Conservation (phyloP, 30 jellyfish, hydroid and myxozoan species). For the Nemopilema nomurai region DNA sequence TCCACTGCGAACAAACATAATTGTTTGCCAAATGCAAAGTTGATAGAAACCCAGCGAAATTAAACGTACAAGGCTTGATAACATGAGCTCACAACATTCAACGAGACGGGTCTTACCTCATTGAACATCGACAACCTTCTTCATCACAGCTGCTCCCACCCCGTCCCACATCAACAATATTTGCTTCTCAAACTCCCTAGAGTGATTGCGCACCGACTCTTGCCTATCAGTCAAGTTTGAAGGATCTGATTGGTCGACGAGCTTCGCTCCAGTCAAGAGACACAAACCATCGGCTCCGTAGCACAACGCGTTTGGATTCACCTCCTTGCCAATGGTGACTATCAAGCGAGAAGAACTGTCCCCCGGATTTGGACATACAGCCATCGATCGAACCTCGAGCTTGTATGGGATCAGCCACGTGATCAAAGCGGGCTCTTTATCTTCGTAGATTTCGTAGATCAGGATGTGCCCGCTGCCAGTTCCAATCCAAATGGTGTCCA, state of each 20-base stretch:
- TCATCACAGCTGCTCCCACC: constrained; percentile 35
- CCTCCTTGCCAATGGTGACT: constrained; percentile 80
- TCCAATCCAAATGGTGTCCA: constrained; percentile 93
- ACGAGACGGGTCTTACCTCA: neutral
- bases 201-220: neutral
- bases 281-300: constrained; percentile 30
- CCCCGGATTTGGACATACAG: constrained; percentile 18
- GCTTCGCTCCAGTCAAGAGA: constrained; percentile 41
- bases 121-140: constrained; percentile 3
- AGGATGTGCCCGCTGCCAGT: constrained; percentile 95
- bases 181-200: constrained; percentile 20
- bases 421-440: constrained; percentile 19
- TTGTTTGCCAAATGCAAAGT: no score
- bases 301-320: constrained; percentile 42
- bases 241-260: constrained; percentile 33
- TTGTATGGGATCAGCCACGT: constrained; percentile 79
- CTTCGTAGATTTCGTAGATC: constrained; percentile 36
- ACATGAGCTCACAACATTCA: neutral
- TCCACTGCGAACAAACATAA: no score
- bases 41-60: no score
- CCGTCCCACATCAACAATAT: constrained; percentile 61
- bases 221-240: neutral
- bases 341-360: constrained; percentile 45
- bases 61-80: no score
- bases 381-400: constrained; percentile 62